Base-by-base conservation (phyloP, 2,797 vertebrate genomes). In the Graptemys geographica region DNA sequence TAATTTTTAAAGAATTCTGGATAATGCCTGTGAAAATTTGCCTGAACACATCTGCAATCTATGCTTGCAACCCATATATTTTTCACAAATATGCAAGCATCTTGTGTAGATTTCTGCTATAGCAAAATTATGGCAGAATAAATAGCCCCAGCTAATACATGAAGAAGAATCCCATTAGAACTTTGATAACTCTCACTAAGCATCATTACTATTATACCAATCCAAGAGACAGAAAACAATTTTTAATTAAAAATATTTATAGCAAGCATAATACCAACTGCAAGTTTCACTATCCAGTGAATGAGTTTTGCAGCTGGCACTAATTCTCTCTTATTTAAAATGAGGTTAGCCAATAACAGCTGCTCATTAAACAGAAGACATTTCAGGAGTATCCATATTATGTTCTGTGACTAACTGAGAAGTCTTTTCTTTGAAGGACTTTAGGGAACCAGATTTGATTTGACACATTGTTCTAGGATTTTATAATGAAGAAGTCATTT, bases 211-310 rank as follows among this genome's bases (percentile, higher is more conserved):
- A 95, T 97, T 96, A 97, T 44, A 65, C 90, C 96, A 98, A 97
- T 96, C 97, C 97, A 97, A 97, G 98, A 97, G 93, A 97, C 93
- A 97, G 96, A 97, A 97, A 97, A 97, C 96, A 98, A 96, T 97
- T 98, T 98, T 98, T 98, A 97, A 98, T 98, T 97, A 97, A 98
- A 98, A 98, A 98, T 98, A 98, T 98, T 98, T 98, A 98, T 98
- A 98, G 97, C 94, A 96, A 92, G 96, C 85, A 86, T 95, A 96
- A 96, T 93, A 97, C 90, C 97, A 98, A 98, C 97, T 98, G 97
- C 97, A 95, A 97, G 96, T 96, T 98, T 97, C 84, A 94, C 94
- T 93, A 91, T 80, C 94, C 95, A 90, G 5, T 96, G 97, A 98
- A 98, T 98, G 92, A 90, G 25, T 96, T 98, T 96, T 97, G 98